Conservation (phyloP, 2,888 invertebrate genomes). For the Microctonus aethiopoides region DNA sequence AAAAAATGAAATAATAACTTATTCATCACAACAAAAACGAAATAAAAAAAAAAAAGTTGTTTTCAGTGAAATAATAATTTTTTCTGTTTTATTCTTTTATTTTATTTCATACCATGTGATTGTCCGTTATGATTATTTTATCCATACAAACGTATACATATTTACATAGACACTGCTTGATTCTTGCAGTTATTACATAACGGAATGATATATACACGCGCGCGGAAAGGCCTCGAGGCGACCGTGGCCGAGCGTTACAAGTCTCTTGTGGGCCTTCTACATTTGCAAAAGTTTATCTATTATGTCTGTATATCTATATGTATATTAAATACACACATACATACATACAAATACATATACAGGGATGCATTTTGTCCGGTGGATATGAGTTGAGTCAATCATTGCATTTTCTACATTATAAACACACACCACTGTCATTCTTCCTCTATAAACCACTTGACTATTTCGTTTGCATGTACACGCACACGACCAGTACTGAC, state of each 20-base stretch:
- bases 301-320: no score
- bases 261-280: not conserved
- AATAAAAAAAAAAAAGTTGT: no score
- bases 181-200: constrained; percentile 19
- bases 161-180: not conserved
- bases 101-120: not conserved
- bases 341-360: not conserved
- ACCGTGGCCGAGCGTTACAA: constrained; percentile 47
- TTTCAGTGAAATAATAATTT: not conserved
- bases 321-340: not conserved
- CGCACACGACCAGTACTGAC: not conserved
- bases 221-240: constrained; percentile 48
- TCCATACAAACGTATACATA: not conserved
- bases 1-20: no score
- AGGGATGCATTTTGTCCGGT: not conserved
- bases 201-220: constrained; percentile 40
- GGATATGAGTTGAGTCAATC: not conserved
- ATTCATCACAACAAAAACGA: no score
- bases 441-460: not conserved
- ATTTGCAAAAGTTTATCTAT: no score
- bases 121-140: constrained; percentile 12
- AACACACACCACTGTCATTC: not conserved
- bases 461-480: not conserved
- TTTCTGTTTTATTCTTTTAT: no score
- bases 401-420: not conserved